Evolutionary conservation across 1,140 invertebrate genomes (phyloP).

Genomic region (Ganaspis sp.): DNA sequence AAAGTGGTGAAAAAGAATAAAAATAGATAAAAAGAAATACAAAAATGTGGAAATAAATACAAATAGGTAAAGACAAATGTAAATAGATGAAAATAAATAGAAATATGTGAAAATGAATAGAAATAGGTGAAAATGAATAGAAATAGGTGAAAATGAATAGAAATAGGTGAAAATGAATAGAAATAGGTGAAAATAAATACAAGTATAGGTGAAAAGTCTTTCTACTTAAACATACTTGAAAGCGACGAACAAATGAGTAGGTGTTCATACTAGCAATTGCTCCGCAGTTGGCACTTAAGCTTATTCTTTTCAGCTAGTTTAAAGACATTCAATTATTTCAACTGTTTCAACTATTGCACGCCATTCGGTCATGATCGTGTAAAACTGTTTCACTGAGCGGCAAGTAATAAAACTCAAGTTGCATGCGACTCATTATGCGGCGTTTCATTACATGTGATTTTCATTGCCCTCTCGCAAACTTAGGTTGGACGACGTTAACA

Average conservation of each 20-base stretch:
- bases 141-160: slow-evolving; percentile 1
- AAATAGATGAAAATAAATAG: no score
- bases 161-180: no score
- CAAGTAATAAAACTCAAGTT: slow-evolving; percentile 38
- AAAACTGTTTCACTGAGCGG: slow-evolving; percentile 9
- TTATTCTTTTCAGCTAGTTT: slow-evolving; percentile 21
- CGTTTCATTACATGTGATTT: slow-evolving; percentile 34
- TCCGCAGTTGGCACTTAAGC: slow-evolving; percentile 6
- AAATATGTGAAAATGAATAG: background rate
- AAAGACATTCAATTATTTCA: slow-evolving; percentile 30
- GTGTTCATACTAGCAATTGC: slow-evolving; percentile 14
- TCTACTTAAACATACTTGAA: slow-evolving; percentile 14
- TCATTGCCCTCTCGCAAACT: slow-evolving; percentile 27
- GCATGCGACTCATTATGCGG: slow-evolving; percentile 44
- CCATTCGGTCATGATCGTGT: slow-evolving; percentile 14
- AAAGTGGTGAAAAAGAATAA: no score
- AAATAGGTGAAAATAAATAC: slow-evolving; percentile 1
- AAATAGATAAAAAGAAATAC: background rate
- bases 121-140: no score
- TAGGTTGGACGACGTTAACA: slow-evolving; percentile 40
- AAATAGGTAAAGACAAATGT: no score
- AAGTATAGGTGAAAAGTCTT: slow-evolving; percentile 3
- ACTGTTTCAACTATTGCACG: slow-evolving; percentile 29
- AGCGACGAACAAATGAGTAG: slow-evolving; percentile 22
- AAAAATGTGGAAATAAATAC: background rate